These are phyloP conservation scores for Sepioteuthis lessoniana DNA, from an alignment of 2,888 invertebrate species.

Conservation along the genomic window DNA sequence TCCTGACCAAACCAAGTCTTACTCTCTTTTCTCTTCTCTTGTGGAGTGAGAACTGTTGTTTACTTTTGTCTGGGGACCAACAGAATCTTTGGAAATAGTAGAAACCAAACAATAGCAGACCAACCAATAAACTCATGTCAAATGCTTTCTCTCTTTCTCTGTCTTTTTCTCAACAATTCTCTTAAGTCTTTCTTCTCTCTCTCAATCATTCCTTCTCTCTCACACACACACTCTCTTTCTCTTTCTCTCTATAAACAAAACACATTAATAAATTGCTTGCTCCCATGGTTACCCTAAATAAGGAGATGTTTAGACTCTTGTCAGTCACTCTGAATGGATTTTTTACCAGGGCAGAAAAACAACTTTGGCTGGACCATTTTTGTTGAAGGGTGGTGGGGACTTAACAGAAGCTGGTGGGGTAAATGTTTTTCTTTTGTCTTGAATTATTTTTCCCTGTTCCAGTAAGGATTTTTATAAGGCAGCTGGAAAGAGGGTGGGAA, in stretches of 20 bases:
- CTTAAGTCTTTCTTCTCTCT: background rate
- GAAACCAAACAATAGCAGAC: background rate
- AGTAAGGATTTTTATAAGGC: conserved; percentile 33
- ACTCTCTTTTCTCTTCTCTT: conserved; percentile 11
- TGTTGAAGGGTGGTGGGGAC: background rate
- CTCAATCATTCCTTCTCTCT: background rate
- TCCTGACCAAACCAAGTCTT: background rate
- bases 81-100: conserved; percentile 33
- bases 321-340: conserved; percentile 11
- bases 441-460: conserved; percentile 1
- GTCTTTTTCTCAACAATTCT: no score
- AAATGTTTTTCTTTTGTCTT: conserved; percentile 33
- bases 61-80: conserved; percentile 23
- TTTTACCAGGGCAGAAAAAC: conserved; percentile 23
- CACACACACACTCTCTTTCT: background rate
- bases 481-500: background rate
- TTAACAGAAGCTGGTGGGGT: background rate
- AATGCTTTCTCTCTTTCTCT: background rate
- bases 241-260: background rate
- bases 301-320: conserved; percentile 33
- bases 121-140: background rate
- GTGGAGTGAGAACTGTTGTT: conserved; percentile 17
- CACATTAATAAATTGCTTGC: conserved; percentile 1
- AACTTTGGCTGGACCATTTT: conserved; percentile 21
- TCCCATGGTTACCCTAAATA: conserved; percentile 33